These are phyloP conservation scores for Enoplosus armatus DNA, from an alignment of 2,797 vertebrate genomes.

Conservation along the genomic window DNA sequence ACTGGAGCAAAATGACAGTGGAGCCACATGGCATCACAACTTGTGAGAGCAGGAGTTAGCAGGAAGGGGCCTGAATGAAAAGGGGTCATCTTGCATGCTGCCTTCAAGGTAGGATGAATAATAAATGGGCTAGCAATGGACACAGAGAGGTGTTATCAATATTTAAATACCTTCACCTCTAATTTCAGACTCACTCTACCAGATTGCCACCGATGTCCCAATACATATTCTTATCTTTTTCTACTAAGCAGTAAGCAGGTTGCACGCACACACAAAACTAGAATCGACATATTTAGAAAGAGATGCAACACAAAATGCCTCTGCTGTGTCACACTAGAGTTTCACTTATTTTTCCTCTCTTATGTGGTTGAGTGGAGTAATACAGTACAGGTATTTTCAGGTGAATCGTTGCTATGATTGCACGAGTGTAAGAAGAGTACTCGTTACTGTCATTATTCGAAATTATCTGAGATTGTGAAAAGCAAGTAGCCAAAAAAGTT, in stretches of 20 bases:
- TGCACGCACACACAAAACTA: conserved; percentile 7
- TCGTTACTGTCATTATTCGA: background rate
- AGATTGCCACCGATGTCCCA: conserved; percentile 74
- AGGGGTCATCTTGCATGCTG: conserved; percentile 86
- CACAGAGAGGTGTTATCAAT: conserved; percentile 93
- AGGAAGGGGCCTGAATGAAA: conserved; percentile 82
- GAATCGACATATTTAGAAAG: conserved; percentile 1
- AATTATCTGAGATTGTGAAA: conserved; percentile 16
- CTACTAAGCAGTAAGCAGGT: conserved; percentile 45
- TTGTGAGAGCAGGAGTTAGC: conserved; percentile 71
- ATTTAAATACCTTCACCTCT: conserved; percentile 92
- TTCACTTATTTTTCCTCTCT: background rate
- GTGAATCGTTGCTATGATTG: background rate
- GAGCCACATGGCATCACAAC: conserved; percentile 62
- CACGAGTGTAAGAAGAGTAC: background rate
- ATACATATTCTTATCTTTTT: conserved; percentile 72
- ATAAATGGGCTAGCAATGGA: conserved; percentile 91
- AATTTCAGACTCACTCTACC: conserved; percentile 88
- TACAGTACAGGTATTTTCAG: conserved; percentile 8
- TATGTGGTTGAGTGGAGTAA: background rate
- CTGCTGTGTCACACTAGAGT: conserved; percentile 6
- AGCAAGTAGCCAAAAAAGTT: background rate
- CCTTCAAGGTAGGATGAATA: conserved; percentile 95
- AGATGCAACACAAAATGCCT: conserved; percentile 29
- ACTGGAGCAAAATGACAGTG: conserved; percentile 69